Evolutionary conservation across 2,797 vertebrate species (phyloP).

Genomic region (Graptemys geographica): DNA sequence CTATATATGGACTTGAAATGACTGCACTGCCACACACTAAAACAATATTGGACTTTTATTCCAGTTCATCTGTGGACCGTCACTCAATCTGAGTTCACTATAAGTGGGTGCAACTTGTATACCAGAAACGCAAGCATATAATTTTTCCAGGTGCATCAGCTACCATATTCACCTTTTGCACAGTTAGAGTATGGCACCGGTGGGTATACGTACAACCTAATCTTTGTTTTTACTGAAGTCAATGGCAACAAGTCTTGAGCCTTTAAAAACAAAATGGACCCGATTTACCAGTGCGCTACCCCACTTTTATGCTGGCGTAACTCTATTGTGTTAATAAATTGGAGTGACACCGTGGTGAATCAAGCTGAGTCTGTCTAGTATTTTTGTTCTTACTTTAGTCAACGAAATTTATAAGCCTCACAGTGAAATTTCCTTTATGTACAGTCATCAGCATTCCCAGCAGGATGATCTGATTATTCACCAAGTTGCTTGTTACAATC

Average conservation of each 20-base stretch:
- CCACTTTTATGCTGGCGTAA: neutral
- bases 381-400: neutral
- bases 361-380: slow-evolving; percentile 55
- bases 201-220: slow-evolving; percentile 38
- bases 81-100: neutral
- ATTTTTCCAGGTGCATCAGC: slow-evolving; percentile 31
- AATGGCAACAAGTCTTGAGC: slow-evolving; percentile 56
- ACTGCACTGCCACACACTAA: neutral
- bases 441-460: slow-evolving; percentile 64
- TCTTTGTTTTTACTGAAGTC: neutral
- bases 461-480: slow-evolving; percentile 66
- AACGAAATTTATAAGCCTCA: slow-evolving; percentile 63
- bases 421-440: slow-evolving; percentile 65
- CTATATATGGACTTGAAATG: neutral
- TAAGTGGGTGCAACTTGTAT: slow-evolving; percentile 11
- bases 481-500: slow-evolving; percentile 40
- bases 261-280: slow-evolving; percentile 27
- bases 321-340: slow-evolving; percentile 48
- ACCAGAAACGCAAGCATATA: slow-evolving; percentile 61
- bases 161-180: slow-evolving; percentile 23
- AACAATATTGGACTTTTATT: neutral
- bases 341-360: slow-evolving; percentile 54
- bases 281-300: neutral
- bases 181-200: slow-evolving; percentile 16
- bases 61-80: neutral